These are phyloP conservation scores for Protonibea diacanthus DNA, from an alignment of 2,797 vertebrate species.

Conservation along the genomic window DNA sequence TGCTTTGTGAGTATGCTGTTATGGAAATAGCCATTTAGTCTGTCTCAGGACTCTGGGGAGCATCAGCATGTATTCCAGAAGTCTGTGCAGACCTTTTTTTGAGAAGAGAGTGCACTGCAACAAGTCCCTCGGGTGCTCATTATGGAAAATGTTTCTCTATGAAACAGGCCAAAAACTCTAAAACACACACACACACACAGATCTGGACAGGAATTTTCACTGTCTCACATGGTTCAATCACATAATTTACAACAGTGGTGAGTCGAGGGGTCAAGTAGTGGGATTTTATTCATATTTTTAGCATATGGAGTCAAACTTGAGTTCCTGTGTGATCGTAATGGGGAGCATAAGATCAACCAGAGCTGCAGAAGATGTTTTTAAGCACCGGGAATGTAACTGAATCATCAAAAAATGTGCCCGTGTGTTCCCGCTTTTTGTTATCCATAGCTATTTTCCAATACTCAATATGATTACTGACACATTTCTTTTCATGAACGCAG, in stretches of 20 bases:
- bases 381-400: not conserved
- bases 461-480: not conserved
- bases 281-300: conserved; percentile 26
- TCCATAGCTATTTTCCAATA: not conserved
- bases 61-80: conserved; percentile 59
- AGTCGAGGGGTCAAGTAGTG: conserved; percentile 36
- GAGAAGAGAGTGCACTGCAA: conserved; percentile 40
- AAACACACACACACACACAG: conserved; percentile 44
- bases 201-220: conserved; percentile 36
- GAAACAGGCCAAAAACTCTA: conserved; percentile 34
- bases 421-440: not conserved
- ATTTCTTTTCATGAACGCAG: conserved; percentile 4
- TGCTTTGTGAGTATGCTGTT: conserved; percentile 41
- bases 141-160: conserved; percentile 51
- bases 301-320: conserved; percentile 18
- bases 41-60: conserved; percentile 37
- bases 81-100: conserved; percentile 55
- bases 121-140: conserved; percentile 71
- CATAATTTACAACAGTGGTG: conserved; percentile 12
- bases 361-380: not conserved
- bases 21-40: conserved; percentile 65
- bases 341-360: not conserved
- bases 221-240: conserved; percentile 25
- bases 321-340: not conserved
- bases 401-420: not conserved